phyloP scores from a whole-genome alignment of 37 sponge, comb jelly and placozoan species.

The Cliona cf. orientalis region DNA sequence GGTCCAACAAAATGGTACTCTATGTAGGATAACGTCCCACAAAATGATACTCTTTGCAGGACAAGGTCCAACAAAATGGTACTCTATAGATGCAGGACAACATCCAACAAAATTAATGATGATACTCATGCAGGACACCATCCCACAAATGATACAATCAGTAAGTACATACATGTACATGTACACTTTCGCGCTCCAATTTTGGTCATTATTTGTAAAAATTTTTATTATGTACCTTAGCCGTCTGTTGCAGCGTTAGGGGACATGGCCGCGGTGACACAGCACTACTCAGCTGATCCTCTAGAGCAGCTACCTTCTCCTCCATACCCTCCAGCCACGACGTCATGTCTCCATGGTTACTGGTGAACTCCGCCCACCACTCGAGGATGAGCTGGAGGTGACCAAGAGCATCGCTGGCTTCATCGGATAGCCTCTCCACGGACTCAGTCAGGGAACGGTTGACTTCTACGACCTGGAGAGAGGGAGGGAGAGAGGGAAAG shows the following conservation, averaged over 20 bases:
- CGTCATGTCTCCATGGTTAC: conserved; percentile 24
- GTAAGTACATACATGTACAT: conserved; percentile 1
- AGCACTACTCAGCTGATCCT: not conserved
- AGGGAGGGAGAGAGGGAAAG: not conserved
- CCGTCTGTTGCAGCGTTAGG: conserved; percentile 3
- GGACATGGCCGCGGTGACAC: conserved; percentile 20
- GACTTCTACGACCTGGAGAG: conserved; percentile 11
- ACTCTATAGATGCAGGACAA: too few relatives aligned
- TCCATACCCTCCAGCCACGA: conserved; percentile 50
- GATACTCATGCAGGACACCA: too few relatives aligned
- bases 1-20: too few relatives aligned
- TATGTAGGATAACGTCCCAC: too few relatives aligned
- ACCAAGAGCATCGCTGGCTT: not conserved
- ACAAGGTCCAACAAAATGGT: too few relatives aligned
- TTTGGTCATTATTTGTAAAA: too few relatives aligned
- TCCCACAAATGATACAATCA: too few relatives aligned
- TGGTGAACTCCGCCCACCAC: conserved; percentile 53
- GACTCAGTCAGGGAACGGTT: conserved; percentile 5
- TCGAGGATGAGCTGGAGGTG: conserved; percentile 39
- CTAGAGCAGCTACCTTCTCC: conserved; percentile 5
- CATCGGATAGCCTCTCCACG: conserved; percentile 5
- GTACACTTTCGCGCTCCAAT: too few relatives aligned
- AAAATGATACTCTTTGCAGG: too few relatives aligned
- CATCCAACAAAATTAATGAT: too few relatives aligned
- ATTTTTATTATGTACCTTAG: conserved; percentile 8